These are phyloP conservation scores for Poecile montanus DNA, from an alignment of 2,797 vertebrate genomes.

Conservation along the genomic window DNA sequence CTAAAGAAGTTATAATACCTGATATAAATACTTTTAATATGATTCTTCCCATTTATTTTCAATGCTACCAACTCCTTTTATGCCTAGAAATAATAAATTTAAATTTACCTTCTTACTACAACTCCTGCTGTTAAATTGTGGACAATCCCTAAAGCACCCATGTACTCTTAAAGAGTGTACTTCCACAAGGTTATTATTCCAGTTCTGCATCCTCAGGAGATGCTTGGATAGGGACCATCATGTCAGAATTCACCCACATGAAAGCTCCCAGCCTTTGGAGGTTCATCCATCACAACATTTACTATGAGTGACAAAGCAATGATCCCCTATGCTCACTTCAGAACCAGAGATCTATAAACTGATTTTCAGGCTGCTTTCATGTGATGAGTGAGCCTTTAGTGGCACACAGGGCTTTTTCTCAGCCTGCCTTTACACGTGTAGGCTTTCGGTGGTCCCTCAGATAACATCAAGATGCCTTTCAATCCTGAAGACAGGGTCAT, in stretches of 20 bases:
- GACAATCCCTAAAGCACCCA: not conserved
- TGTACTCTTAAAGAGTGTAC: not conserved
- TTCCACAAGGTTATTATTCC: not conserved
- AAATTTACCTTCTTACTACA: not conserved
- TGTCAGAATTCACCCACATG: not conserved
- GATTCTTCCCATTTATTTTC: not conserved
- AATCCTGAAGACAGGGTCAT: not conserved
- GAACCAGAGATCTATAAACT: not conserved
- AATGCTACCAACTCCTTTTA: not conserved
- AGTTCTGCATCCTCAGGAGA: not conserved
- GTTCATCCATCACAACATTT: not conserved
- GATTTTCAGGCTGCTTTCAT: slow-evolving; percentile 16
- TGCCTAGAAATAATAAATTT: not conserved
- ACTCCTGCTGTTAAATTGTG: not conserved
- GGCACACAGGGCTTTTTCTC: not conserved
- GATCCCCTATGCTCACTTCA: not conserved
- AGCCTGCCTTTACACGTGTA: not conserved
- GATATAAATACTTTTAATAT: not conserved
- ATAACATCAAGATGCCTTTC: slow-evolving; percentile 54
- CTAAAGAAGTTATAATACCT: not conserved
- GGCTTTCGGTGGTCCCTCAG: not conserved
- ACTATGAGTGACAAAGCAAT: not conserved
- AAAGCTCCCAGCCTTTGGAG: not conserved
- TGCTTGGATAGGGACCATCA: not conserved
- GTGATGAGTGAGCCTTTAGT: not conserved